Evolutionary conservation across 2,888 invertebrate species (phyloP).

Genomic region (Acleris sparsana): DNA sequence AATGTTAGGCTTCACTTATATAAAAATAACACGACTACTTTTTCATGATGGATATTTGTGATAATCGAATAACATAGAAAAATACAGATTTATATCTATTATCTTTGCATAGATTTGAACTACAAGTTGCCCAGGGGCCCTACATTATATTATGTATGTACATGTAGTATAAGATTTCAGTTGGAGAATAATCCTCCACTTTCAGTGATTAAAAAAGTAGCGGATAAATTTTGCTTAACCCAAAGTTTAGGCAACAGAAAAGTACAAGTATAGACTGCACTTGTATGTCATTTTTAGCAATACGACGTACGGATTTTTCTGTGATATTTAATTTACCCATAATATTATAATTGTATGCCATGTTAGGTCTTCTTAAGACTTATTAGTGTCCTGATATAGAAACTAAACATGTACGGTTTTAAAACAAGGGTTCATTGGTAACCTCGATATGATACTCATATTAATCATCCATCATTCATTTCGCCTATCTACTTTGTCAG

Average conservation of each 20-base stretch:
- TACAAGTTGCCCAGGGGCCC: conserved; percentile 17
- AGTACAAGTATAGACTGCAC: no score
- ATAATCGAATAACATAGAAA: conserved; percentile 27
- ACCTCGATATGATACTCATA: conserved; percentile 48
- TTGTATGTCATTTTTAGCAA: not conserved
- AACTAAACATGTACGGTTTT: conserved; percentile 42
- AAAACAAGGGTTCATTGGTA: conserved; percentile 63
- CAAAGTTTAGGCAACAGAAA: no score
- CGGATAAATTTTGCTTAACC: no score
- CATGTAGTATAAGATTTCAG: conserved; percentile 49
- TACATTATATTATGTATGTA: conserved; percentile 28
- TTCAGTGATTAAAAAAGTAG: not conserved
- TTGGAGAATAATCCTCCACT: conserved; percentile 38
- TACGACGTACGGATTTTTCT: not conserved
- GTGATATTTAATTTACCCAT: not conserved
- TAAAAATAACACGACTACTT: conserved; percentile 27
- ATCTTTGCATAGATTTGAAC: conserved; percentile 31
- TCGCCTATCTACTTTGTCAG: conserved; percentile 57
- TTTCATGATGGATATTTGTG: conserved; percentile 21
- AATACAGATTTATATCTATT: conserved; percentile 33
- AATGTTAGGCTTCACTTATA: conserved; percentile 9
- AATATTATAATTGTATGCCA: no score
- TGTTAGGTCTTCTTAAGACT: not conserved
- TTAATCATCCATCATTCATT: conserved; percentile 17
- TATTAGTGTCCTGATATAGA: conserved; percentile 39